Percentiles rank a stretch among this genome's conserved stretches.
Evolutionary conservation across 2,113 vertebrate genomes (phyloP).

Genomic region (Plecotus auritus): DNA sequence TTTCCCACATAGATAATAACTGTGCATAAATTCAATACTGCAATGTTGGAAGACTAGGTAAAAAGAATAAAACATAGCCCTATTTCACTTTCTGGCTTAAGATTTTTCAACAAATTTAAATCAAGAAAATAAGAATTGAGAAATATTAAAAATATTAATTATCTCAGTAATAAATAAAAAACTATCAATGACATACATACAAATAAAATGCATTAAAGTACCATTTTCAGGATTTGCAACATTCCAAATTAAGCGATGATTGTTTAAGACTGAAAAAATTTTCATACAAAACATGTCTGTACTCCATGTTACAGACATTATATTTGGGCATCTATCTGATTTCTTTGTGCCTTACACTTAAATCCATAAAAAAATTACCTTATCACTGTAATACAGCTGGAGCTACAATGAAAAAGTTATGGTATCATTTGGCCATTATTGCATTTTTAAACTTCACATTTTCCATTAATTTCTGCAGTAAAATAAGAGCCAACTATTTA

Average conservation of each 20-base stretch:
- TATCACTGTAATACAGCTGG: background rate
- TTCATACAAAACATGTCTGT: background rate
- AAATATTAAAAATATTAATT: slow-evolving; percentile 20
- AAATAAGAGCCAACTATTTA: background rate
- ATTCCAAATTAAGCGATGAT: background rate
- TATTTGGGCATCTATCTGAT: background rate
- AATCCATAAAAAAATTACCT: background rate
- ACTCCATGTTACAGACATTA: background rate
- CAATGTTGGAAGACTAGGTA: background rate
- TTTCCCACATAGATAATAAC: background rate
- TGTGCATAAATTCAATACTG: background rate
- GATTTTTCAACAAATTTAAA: slow-evolving; percentile 18
- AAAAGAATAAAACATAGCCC: background rate
- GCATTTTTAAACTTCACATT: background rate
- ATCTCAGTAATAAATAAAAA: background rate
- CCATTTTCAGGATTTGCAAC: background rate
- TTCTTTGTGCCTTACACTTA: background rate
- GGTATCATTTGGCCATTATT: background rate
- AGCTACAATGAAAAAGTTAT: background rate
- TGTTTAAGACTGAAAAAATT: background rate
- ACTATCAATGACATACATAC: background rate
- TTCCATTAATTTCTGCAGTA: slow-evolving; percentile 15
- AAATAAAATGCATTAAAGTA: background rate
- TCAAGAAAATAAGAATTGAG: background rate
- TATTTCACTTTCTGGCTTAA: slow-evolving; percentile 1